A percentile compares a stretch with the other conserved stretches of the same genome.
Conservation (phyloP, 2,797 vertebrate species). For the Oophaga sylvatica region DNA sequence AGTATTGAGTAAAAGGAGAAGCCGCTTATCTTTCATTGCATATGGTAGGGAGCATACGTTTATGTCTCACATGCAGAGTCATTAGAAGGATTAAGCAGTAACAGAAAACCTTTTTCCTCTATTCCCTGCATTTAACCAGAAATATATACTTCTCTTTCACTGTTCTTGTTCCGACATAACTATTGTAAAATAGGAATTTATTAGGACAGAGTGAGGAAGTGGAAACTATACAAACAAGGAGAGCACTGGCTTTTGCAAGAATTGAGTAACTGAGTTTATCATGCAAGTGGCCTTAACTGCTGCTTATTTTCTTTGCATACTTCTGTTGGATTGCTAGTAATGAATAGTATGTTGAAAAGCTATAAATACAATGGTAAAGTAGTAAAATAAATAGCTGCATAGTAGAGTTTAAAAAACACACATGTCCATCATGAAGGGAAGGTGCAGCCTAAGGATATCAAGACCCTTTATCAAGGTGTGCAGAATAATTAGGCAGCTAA, state of each 20-base stretch:
- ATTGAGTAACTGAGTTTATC: conserved; percentile 41
- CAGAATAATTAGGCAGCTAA: too few relatives aligned
- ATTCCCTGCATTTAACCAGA: conserved; percentile 56
- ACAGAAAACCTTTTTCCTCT: conserved; percentile 35
- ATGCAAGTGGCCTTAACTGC: conserved; percentile 21
- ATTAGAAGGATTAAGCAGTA: background rate
- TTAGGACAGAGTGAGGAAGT: conserved; percentile 61
- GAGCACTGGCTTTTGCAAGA: conserved; percentile 57
- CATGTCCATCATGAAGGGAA: too few relatives aligned
- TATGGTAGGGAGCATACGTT: too few relatives aligned
- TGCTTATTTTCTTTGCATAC: background rate
- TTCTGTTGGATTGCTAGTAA: background rate
- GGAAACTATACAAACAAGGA: conserved; percentile 55
- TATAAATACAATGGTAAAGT: background rate
- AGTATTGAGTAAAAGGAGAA: background rate
- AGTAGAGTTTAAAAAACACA: too few relatives aligned
- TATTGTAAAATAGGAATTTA: conserved; percentile 60
- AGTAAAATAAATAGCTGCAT: background rate
- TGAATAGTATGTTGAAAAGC: background rate
- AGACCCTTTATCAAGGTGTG: too few relatives aligned
- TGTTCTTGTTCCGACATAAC: conserved; percentile 48
- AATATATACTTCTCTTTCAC: conserved; percentile 54
- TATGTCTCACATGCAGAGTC: background rate
- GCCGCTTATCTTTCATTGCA: too few relatives aligned
- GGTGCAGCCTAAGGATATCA: too few relatives aligned